A percentile compares a stretch with the other conserved stretches of the same genome.
These are phyloP conservation scores for Pogonognathellus flavescens DNA, from an alignment of 1,140 invertebrate genomes.

Conservation along the genomic window DNA sequence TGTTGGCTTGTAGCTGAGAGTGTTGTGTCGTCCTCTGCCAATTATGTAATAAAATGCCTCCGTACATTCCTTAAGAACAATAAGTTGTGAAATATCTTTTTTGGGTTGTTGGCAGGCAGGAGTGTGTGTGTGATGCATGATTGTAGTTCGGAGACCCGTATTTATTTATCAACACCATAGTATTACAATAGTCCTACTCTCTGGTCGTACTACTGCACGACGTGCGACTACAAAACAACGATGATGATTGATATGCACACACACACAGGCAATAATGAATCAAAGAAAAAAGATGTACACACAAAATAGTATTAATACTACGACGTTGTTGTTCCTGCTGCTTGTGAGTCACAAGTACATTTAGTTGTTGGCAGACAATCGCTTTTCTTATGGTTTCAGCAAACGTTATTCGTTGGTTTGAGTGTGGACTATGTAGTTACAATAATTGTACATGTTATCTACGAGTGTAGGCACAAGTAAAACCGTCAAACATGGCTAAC, in stretches of 20 bases:
- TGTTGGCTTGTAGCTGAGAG: not conserved
- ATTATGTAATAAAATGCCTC: not conserved
- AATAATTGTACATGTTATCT: constrained; percentile 21
- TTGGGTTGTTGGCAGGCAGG: not conserved
- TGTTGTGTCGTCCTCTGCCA: not conserved
- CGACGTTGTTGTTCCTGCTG: too few relatives aligned
- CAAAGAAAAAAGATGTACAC: too few relatives aligned
- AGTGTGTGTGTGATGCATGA: not conserved
- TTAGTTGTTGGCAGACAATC: not conserved
- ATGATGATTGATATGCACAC: too few relatives aligned
- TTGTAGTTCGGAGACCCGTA: not conserved
- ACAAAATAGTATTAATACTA: too few relatives aligned
- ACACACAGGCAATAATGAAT: too few relatives aligned
- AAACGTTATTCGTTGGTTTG: not conserved
- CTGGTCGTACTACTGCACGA: too few relatives aligned
- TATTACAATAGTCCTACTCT: too few relatives aligned
- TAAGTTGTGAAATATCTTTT: not conserved
- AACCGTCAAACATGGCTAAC: not conserved
- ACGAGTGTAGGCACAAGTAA: constrained; percentile 19
- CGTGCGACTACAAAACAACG: too few relatives aligned
- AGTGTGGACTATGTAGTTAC: constrained; percentile 14
- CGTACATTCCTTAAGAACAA: not conserved
- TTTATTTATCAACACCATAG: not conserved
- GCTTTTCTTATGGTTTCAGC: not conserved
- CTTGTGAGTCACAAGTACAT: not conserved